Evolutionary conservation across 2,797 vertebrate species (phyloP), one percentile per base, ranked within the genome.

Genomic region (Meda fulgida): DNA sequence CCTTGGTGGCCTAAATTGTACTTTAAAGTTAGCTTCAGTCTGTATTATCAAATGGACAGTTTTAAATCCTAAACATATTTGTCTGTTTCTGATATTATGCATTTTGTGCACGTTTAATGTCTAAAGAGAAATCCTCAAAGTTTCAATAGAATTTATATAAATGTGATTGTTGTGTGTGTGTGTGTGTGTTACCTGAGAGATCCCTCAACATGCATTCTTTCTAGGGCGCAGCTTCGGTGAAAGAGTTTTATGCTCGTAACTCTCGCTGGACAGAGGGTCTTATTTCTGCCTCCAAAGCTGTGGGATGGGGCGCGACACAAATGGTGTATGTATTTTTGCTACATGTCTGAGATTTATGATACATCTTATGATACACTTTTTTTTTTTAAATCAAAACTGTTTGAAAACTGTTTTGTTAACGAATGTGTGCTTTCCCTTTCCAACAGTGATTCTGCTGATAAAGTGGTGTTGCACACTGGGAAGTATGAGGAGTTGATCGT

Each of bases 191-290:
- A 76, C 31, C 48, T 55, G 48, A 53, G 3, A n/a, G 51, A 38
- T 38, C n/a, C 4, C 21, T 58, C 7, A 58, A 77, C 51, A 58
- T 77, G 31, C 10, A 5, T 10, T 77, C 53, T 81, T n/a, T 76
- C 34, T 67, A 99, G 98, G 98, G 98, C 51, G 98, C 97, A 89
- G 97, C 98, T 86, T 95, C 96, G 5, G 94, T 97, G 29, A 97
- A 96, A 91, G 98, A 99, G 93, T 99, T 99, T 88, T 99, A 99
- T 0, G 98, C 97, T 90, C 97, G 96, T 92, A 99, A 99, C 93
- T 99, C 98, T 0, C 96, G 98, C 84, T 99, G 98, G 98, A 99
- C 98, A 0, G 97, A 99, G 92, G 98, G 98, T 55, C 96, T 99
- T 85, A 99, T 99, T 91, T 99, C 98, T 0, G 98, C 98, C 21